Evolutionary conservation across 2,888 invertebrate species (phyloP), one percentile per base, ranked within the genome.

Genomic region (Catocala sponsa): DNA sequence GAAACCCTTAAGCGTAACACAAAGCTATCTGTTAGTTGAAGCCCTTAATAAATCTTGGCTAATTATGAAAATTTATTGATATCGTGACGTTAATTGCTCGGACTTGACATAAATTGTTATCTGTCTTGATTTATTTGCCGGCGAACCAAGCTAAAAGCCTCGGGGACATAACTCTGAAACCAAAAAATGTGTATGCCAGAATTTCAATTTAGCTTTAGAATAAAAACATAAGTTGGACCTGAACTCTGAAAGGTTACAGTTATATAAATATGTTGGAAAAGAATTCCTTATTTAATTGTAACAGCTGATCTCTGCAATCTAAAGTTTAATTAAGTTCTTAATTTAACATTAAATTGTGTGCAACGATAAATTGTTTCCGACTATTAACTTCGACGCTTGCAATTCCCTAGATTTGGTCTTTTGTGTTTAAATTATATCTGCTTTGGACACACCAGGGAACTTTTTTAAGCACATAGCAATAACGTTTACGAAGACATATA

Each of bases 61-160:
- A 72, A 81, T 82, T 78, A 79, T 73, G 76, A 76, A 78, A 80
- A 80, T 78, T 59, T 77, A 81, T 80, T 76, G 70, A 74, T 63
- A 72, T 67, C 63, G 61, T 62, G 70, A 81, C 85, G 78, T 75
- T 78, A 81, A 85, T 84, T 81, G 80, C 68, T 71, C 41, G 38
- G 63, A 69, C 69, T 65, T 71, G 73, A 78, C 71, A 73, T 72
- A 72, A 79, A 80, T 74, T 76, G 75, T 80, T 79, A 78, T 76
- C 70, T 66, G 61, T 65, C 63, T 68, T 80, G 76, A 83, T 84
- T 82, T 81, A 83, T 81, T 76, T 58, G 48, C 46, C 12, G 48
- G 55, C 57, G 48, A 65, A 65, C 53, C 51, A 42, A 53, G 57
- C 59, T 55, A 48, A 65, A 72, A 66, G 9, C 41, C 48, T 38